These are phyloP conservation scores for Tragelaphus oryx DNA, from an alignment of 2,797 vertebrate genomes.

Conservation along the genomic window DNA sequence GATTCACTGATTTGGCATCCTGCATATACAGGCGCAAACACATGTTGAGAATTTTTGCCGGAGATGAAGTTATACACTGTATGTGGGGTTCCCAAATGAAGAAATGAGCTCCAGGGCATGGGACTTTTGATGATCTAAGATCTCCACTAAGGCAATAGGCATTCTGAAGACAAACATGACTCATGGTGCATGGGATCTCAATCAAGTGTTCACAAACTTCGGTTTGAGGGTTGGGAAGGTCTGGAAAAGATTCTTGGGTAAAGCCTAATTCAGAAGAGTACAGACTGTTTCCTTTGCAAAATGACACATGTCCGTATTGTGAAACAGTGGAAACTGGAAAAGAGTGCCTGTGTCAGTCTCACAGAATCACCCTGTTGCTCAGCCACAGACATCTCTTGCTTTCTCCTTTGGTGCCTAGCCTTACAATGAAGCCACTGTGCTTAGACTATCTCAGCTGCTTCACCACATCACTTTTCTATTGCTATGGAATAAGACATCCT, in stretches of 20 bases:
- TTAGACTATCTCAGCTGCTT: background rate
- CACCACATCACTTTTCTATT: background rate
- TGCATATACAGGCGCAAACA: background rate
- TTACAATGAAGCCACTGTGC: background rate
- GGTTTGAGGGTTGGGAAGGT: conserved; percentile 49
- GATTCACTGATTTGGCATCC: background rate
- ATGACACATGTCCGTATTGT: conserved; percentile 61
- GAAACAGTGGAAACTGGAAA: conserved; percentile 48
- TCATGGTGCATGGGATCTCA: conserved; percentile 54
- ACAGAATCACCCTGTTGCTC: background rate
- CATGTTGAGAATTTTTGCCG: background rate
- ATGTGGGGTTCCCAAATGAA: background rate
- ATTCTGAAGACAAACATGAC: conserved; percentile 60
- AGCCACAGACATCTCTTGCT: background rate
- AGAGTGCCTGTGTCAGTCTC: background rate
- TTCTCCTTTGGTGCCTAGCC: background rate
- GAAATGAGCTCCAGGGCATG: conserved; percentile 12
- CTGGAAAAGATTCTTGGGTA: conserved; percentile 63
- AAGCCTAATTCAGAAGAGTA: conserved; percentile 46
- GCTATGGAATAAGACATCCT: background rate
- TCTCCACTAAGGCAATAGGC: conserved; percentile 45
- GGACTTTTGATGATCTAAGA: conserved; percentile 44
- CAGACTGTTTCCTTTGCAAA: conserved; percentile 61
- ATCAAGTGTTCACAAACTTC: conserved; percentile 49
- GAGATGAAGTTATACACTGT: background rate